phyloP scores from a whole-genome alignment of 2,797 vertebrate species.

The Limnodromus scolopaceus region DNA sequence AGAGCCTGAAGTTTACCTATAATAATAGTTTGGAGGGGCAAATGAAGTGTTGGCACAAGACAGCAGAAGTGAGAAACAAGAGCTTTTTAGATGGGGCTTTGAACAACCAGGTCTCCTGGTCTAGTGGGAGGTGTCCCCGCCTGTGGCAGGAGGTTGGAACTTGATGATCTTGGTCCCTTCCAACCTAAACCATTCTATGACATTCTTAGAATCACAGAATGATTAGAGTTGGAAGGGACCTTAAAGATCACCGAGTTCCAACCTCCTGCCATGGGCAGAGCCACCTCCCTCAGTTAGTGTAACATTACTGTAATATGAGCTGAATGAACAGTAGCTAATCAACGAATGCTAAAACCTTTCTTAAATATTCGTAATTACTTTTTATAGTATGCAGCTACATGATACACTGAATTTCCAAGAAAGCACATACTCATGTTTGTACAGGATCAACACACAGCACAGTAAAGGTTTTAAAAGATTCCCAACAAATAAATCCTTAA shows the following conservation, averaged over 20 bases:
- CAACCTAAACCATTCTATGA: background rate
- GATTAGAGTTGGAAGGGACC: no score
- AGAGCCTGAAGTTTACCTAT: background rate
- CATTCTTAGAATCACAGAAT: background rate
- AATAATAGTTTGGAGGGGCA: background rate
- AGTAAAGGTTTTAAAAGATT: background rate
- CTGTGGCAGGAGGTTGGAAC: background rate
- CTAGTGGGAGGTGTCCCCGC: background rate
- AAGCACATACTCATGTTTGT: background rate
- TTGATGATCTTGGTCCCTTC: background rate
- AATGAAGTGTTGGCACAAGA: background rate
- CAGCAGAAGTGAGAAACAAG: background rate
- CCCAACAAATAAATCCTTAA: background rate
- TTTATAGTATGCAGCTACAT: background rate
- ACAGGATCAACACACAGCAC: background rate
- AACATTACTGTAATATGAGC: background rate
- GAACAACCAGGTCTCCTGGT: background rate
- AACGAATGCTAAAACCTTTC: background rate
- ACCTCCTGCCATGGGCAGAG: no score
- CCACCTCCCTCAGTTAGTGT: background rate
- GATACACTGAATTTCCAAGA: background rate
- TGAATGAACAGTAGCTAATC: background rate
- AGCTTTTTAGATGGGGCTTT: background rate
- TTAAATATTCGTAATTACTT: background rate
- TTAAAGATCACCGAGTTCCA: no score